Evolutionary conservation across 1,140 invertebrate genomes (phyloP), one percentile per base, ranked within the genome.

Genomic region (Caenorhabditis inopinata): DNA sequence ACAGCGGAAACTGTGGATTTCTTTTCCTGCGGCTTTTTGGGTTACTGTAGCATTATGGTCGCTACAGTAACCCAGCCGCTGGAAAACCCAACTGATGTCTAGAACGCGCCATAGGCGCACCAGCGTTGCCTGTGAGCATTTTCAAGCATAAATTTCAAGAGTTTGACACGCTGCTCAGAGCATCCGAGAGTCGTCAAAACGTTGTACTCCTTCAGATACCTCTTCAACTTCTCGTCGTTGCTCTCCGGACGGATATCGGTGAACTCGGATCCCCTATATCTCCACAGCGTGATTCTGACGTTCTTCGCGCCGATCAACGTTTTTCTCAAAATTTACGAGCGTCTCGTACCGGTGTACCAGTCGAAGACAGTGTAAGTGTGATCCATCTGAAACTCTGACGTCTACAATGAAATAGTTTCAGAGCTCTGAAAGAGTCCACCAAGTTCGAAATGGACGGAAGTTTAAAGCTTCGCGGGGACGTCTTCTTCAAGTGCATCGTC

Each of bases 401-500:
- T 32, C 58, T 75, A 49, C 25, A 29, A 38, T 23, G 80, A 32
- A 27, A 75, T 68, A 74, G 49, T 77, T 74, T 45, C 9, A 73
- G 45, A 49, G 76, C 62, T 21, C 35, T 87, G 76, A 88, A 89
- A 85, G 85, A 89, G 62, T 86, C 88, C 76, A 87, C 91, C 11
- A 89, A 89, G 74, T 89, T 91, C 29, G 88, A 89, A 46, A 87
- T 92, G 38, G 90, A 93, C n/a, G 91, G 91, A 74, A 91, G 91
- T 25, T 91, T 96, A 42, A 92, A 94, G 48, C 91, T 96, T 5
- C 91, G 94, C 25, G 94, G 95, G 0, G 94, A 96, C 89, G 93
- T 96, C 82, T 91, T 96, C 16, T 92, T 96, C 83, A 95, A 95
- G 89, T 95, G 94, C 87, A 96, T 95, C 90, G 92, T 94, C 5